Conservation (phyloP, 2,113 vertebrate species). For the Pipra filicauda region DNA sequence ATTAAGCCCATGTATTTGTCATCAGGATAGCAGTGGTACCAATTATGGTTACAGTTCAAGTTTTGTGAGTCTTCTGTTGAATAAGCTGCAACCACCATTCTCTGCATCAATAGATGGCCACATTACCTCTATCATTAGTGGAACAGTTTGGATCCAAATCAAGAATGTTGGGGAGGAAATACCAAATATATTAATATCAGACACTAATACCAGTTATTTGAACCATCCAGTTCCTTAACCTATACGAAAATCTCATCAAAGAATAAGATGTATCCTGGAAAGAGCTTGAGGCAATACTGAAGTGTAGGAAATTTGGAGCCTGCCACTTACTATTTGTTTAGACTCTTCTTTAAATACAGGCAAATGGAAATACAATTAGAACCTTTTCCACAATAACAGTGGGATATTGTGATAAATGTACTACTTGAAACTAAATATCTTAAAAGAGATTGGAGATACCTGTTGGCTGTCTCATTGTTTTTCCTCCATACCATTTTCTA, state of each 20-base stretch:
- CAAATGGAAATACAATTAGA: conserved; percentile 31
- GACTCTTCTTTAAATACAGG: background rate
- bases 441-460: background rate
- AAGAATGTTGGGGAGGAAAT: background rate
- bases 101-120: background rate
- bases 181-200: background rate
- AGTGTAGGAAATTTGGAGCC: background rate
- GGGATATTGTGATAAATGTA: background rate
- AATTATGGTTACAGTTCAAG: background rate
- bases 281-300: background rate
- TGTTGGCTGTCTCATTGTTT: background rate
- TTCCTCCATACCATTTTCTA: background rate
- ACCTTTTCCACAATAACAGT: background rate
- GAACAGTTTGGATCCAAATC: background rate
- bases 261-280: background rate
- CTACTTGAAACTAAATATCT: conserved; percentile 20
- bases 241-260: background rate
- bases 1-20: background rate
- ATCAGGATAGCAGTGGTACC: background rate
- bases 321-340: background rate
- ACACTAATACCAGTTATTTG: background rate
- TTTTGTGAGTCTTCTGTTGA: background rate
- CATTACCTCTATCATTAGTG: background rate
- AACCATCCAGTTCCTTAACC: background rate
- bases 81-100: background rate